Evolutionary conservation across 92 coral and sea anemone species (phyloP), one percentile per base, ranked within the genome.

Genomic region (Parazoanthus swiftii): DNA sequence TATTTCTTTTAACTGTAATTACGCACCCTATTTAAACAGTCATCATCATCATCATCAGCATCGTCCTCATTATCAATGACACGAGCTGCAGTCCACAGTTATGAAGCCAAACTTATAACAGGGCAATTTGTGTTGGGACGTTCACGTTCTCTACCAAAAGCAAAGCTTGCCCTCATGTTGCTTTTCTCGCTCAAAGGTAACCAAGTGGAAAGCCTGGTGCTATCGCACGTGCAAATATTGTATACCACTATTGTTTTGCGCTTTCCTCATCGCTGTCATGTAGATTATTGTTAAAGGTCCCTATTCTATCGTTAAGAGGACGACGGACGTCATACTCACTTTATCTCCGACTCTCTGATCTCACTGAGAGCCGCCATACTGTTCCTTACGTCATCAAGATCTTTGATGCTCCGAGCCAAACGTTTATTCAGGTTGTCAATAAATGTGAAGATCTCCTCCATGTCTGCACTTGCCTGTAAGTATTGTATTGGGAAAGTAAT

Each of bases 351-450:
- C 75, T 97, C 99, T 46, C 99, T 85, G 74, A 97, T 95, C 89
- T 97, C 99, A 63, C 93, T 89, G 11, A 97, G 96, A 37, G 97
- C 99, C 2, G 98, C 97, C 99, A 97, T 97, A 42, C 98, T 97
- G 91, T 97, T 93, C 73, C 99, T 93, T 15, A 97, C 99, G 80
- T 97, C 99, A 91, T 97, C 99, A 76, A 97, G 96, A 83, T 97
- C 99, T 26, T 95, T 97, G 79, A 97, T 89, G 48, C 92, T 94
- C 38, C 99, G 94, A 1, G 98, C 96, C 66, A 97, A 93, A 73
- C 99, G 92, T 86, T 97, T 97, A 89, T 90, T 85, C 78, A 97
- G 95, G 86, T 92, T 95, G 85, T 97, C 99, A 88, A 97, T 95
- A 88, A 97, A 97, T 46, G 93, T 91, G 89, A 97, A 95, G 83